Percentiles rank a stretch among this genome's conserved stretches.
Conservation (phyloP, 2,797 vertebrate genomes). For the Otus scops region DNA sequence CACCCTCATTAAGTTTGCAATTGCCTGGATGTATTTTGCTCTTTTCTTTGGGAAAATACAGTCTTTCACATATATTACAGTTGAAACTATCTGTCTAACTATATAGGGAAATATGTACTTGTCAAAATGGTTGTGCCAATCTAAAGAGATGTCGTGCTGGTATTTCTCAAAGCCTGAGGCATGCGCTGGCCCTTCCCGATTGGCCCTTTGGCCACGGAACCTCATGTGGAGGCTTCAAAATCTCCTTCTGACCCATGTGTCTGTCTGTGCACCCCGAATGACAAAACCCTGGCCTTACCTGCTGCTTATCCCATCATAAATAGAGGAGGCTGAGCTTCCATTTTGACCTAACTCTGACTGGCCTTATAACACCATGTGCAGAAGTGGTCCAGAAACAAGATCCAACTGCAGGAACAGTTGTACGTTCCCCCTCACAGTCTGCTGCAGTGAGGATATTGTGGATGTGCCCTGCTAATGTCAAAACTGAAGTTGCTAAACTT, state of each 20-base stretch:
- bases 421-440: not conserved
- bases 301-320: not conserved
- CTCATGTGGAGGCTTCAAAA: not conserved
- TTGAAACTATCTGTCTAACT: not conserved
- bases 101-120: not conserved
- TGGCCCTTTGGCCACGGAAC: not conserved
- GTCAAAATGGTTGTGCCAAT: not conserved
- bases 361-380: not conserved
- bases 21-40: not conserved
- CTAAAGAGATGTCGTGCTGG: not conserved
- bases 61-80: not conserved
- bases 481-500: not conserved
- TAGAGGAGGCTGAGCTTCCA: not conserved
- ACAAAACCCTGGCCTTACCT: not conserved
- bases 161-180: not conserved
- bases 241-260: not conserved
- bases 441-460: not conserved
- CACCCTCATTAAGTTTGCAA: not conserved
- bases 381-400: not conserved
- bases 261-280: fast-evolving
- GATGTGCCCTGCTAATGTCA: not conserved
- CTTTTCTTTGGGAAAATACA: not conserved
- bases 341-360: not conserved
- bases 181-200: not conserved
- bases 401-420: not conserved